Base-by-base conservation (phyloP, 30 jellyfish, hydroid and myxozoan species). In the Aurelia aurita complex sp. Pacific region DNA sequence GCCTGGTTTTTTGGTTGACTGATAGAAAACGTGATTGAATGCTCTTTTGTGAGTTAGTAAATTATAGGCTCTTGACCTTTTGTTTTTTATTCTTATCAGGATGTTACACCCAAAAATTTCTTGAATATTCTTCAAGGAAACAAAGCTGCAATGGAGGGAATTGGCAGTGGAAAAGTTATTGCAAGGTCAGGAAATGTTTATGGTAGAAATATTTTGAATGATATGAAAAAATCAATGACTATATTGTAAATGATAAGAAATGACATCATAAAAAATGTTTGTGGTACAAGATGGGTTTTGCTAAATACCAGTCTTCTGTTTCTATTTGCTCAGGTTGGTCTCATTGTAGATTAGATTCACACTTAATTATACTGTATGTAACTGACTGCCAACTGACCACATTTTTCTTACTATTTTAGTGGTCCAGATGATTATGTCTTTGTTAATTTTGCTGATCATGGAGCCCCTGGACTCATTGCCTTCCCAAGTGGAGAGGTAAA, bases 401-500 rank as follows among this genome's bases (percentile, higher is more conserved):
- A 5, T 16, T 40, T 55, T 76, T 63, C n/a, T 69, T 81, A 51
- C 70, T 40, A 42, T 74, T 88, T 59, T 68, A 94, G 99, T 85
- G 99, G 99, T 40, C 99, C 97, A 6, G 97, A 94, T 74, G 99
- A 94, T 81, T 64, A 85, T 84, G 95, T 94, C 6, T 94, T 94
- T 89, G 99, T 94, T 9, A 83, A 83, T 57, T 94, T 94, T 89
- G 94, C 99, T 88, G 99, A 94, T 79, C 99, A 94, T 89, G 99
- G 99, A 35, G 99, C 99, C 33, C 99, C 99, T 35, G 96, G 96
- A 29, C 42, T 94, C 59, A 73, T 94, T 78, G 99, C 99, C 1
- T 94, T 94, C 69, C 99, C 99, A 61, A 1, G 38, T 43, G 89
- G 91, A 18, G 97, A 86, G 89, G 98, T 92, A 71, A 60, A 66